These are phyloP conservation scores for Zaprionus inermis DNA, from an alignment of 1,140 invertebrate species.

Conservation along the genomic window DNA sequence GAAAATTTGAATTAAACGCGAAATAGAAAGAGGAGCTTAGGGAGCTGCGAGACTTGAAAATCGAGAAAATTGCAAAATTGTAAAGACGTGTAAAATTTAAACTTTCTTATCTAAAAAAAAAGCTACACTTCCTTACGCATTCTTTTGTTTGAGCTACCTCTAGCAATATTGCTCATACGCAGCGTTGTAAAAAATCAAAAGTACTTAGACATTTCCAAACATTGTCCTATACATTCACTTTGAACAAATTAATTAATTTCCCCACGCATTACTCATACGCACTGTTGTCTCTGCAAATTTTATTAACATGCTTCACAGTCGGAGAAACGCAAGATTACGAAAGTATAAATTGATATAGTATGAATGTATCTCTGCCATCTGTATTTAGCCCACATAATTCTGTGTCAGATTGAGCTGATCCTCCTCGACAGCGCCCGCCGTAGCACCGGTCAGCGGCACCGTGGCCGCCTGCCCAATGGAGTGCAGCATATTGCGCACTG, in stretches of 20 bases:
- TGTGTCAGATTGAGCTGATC: constrained; percentile 75
- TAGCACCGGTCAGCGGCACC: not conserved
- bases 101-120: no score
- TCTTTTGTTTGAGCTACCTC: no score
- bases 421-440: constrained; percentile 40
- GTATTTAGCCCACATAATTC: constrained; percentile 68
- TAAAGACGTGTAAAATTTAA: not conserved
- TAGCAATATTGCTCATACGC: not conserved
- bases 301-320: not conserved
- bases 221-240: no score
- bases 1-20: not conserved
- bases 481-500: constrained; percentile 59
- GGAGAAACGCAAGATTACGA: not conserved
- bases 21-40: not conserved
- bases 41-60: not conserved
- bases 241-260: not conserved
- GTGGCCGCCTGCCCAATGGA: constrained; percentile 36
- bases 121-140: no score
- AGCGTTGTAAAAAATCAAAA: not conserved
- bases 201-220: no score
- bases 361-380: not conserved
- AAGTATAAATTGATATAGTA: not conserved
- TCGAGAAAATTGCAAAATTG: not conserved
- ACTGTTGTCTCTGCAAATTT: not conserved
- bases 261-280: not conserved